phyloP scores from a whole-genome alignment of 2,888 invertebrate genomes.

The Cantharis rufa region DNA sequence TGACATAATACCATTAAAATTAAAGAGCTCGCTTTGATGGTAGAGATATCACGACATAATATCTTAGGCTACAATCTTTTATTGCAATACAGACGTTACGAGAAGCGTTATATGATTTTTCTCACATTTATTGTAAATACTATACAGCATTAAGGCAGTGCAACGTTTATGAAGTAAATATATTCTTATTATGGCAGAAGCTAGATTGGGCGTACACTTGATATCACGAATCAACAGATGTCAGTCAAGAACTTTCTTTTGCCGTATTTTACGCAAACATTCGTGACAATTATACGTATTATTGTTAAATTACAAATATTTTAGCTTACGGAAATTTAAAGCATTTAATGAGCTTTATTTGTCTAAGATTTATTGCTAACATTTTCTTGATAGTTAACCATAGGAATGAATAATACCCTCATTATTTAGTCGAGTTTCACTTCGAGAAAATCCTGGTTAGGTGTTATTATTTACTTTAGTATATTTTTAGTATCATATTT shows the following conservation, averaged over 20 bases:
- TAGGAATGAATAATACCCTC: background rate
- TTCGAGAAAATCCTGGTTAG: constrained; percentile 2
- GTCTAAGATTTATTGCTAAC: constrained; percentile 4
- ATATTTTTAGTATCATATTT: background rate
- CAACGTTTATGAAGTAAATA: constrained; percentile 13
- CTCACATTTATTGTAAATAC: background rate
- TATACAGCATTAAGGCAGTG: constrained; percentile 3
- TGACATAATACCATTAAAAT: constrained; percentile 18
- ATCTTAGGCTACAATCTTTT: constrained; percentile 6
- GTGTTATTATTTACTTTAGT: background rate
- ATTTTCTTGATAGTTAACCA: constrained; percentile 3
- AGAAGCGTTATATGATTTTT: constrained; percentile 3
- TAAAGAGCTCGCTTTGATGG: constrained; percentile 13
- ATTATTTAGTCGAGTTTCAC: constrained; percentile 1
- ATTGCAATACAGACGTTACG: constrained; percentile 9
- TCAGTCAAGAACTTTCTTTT: constrained; percentile 31
- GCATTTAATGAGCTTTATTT: constrained; percentile 19
- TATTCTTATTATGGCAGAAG: constrained; percentile 9
- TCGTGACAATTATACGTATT: constrained; percentile 29
- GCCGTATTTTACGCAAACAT: constrained; percentile 32
- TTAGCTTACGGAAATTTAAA: constrained; percentile 20
- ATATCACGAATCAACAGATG: constrained; percentile 33
- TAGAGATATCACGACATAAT: constrained; percentile 10
- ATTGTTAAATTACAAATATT: constrained; percentile 24
- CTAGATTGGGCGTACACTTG: constrained; percentile 22